Evolutionary conservation across 1,140 invertebrate genomes (phyloP).

Genomic region (Penaeus chinensis): DNA sequence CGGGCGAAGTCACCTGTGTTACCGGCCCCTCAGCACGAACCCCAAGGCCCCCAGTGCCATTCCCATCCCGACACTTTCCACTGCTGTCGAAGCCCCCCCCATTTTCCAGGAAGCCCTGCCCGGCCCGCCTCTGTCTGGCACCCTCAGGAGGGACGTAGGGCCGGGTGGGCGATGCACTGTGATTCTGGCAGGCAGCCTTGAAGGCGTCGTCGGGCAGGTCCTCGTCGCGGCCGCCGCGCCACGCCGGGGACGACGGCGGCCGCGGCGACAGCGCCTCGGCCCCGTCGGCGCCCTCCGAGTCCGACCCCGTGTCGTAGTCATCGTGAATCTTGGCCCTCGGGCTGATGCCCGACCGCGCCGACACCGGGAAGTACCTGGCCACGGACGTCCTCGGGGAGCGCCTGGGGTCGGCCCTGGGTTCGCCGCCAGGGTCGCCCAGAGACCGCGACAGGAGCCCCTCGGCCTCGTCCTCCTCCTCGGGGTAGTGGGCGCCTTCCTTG

Average conservation of each 20-base stretch:
- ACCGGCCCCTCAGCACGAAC: slow-evolving; percentile 20
- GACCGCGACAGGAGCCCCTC: neutral
- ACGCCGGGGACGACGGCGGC: neutral
- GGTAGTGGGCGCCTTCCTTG: neutral
- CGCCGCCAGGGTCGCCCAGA: neutral
- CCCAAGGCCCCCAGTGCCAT: neutral
- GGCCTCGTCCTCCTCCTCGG: neutral
- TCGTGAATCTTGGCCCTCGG: slow-evolving; percentile 28
- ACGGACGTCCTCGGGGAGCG: neutral
- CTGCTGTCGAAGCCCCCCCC: slow-evolving; percentile 9
- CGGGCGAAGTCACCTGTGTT: slow-evolving; percentile 12
- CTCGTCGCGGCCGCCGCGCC: neutral
- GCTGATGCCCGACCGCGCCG: slow-evolving; percentile 30
- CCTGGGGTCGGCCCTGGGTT: neutral
- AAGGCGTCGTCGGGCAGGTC: slow-evolving; percentile 11
- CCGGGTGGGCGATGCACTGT: slow-evolving; percentile 3
- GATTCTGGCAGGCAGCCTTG: slow-evolving; percentile 25
- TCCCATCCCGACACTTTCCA: neutral
- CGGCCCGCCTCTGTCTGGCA: slow-evolving; percentile 12
- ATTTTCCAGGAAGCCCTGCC: slow-evolving; percentile 28
- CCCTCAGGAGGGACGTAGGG: neutral
- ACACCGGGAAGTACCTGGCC: slow-evolving; percentile 16
- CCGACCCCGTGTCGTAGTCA: slow-evolving; percentile 53
- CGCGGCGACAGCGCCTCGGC: neutral
- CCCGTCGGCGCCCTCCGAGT: slow-evolving; percentile 42